A percentile compares a stretch with the other conserved stretches of the same genome.
Conservation (phyloP, 2,888 invertebrate species). For the Stictocephala bisonia region DNA sequence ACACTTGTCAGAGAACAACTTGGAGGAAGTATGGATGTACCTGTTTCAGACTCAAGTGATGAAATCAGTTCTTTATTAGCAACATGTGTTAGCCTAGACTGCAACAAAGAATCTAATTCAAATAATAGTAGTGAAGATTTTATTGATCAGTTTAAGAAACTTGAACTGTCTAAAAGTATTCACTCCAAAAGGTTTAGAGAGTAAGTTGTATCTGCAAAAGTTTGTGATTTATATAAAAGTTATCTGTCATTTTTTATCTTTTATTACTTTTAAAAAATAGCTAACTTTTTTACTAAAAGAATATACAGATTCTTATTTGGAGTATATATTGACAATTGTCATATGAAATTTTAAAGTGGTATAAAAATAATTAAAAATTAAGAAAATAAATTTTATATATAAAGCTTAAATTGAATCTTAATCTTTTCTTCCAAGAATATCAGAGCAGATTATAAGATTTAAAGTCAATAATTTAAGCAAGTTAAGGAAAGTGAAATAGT, state of each 20-base stretch:
- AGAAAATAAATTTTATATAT: not conserved
- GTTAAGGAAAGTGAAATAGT: not conserved
- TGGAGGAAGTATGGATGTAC: too few relatives aligned
- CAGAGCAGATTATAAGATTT: not conserved
- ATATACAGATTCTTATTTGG: not conserved
- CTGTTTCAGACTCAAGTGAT: too few relatives aligned
- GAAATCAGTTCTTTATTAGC: too few relatives aligned
- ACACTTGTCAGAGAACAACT: not conserved
- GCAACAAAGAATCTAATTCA: too few relatives aligned
- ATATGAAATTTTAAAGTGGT: not conserved
- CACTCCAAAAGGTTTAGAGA: conserved; percentile 46
- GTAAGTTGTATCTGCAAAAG: conserved; percentile 37
- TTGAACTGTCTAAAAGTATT: not conserved
- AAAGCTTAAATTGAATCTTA: not conserved
- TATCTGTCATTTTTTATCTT: not conserved
- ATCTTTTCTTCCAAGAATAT: not conserved
- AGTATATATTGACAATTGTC: too few relatives aligned
- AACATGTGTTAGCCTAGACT: too few relatives aligned
- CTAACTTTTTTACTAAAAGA: too few relatives aligned
- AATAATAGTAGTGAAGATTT: too few relatives aligned
- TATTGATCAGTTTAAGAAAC: too few relatives aligned
- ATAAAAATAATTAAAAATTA: not conserved
- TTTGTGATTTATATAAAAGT: not conserved
- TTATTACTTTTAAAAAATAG: too few relatives aligned
- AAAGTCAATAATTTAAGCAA: not conserved